These are phyloP conservation scores for Agrilus biguttatus DNA, from an alignment of 2,888 invertebrate genomes.

Conservation along the genomic window DNA sequence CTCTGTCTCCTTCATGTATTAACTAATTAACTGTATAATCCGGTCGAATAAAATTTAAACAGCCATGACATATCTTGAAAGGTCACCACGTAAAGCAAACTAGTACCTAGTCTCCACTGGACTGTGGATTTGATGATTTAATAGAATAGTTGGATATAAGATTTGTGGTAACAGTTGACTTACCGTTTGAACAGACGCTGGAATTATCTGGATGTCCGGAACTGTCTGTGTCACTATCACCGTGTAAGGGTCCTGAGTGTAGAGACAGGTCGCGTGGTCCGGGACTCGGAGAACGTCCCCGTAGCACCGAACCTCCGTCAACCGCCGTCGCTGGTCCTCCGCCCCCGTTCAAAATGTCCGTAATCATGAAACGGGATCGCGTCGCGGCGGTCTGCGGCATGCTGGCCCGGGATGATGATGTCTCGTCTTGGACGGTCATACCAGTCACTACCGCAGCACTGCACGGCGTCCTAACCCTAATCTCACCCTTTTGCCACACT, in stretches of 20 bases:
- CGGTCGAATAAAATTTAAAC: too few relatives aligned
- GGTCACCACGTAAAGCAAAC: too few relatives aligned
- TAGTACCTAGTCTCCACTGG: too few relatives aligned
- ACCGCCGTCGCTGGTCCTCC: slow-evolving; percentile 44
- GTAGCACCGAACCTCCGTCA: slow-evolving; percentile 34
- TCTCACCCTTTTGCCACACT: slow-evolving; percentile 30
- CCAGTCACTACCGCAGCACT: slow-evolving; percentile 26
- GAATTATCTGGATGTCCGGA: slow-evolving; percentile 38
- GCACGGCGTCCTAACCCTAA: slow-evolving; percentile 22
- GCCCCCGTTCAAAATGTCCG: slow-evolving; percentile 60
- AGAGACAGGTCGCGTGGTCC: slow-evolving; percentile 40
- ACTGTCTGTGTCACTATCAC: slow-evolving; percentile 38
- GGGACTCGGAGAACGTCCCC: slow-evolving; percentile 36
- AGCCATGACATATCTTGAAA: too few relatives aligned
- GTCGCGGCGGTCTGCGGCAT: slow-evolving; percentile 44
- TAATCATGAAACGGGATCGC: slow-evolving; percentile 80
- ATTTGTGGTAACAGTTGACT: slow-evolving; percentile 14
- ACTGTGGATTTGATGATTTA: too few relatives aligned
- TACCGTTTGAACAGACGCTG: slow-evolving; percentile 40
- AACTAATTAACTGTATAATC: too few relatives aligned
- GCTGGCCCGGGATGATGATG: slow-evolving; percentile 18
- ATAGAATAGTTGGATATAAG: too few relatives aligned
- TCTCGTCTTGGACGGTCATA: slow-evolving; percentile 35
- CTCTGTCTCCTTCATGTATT: too few relatives aligned
- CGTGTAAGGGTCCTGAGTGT: slow-evolving; percentile 29